Base-by-base conservation (phyloP, 1,140 invertebrate species). In the Octopus sinensis region DNA sequence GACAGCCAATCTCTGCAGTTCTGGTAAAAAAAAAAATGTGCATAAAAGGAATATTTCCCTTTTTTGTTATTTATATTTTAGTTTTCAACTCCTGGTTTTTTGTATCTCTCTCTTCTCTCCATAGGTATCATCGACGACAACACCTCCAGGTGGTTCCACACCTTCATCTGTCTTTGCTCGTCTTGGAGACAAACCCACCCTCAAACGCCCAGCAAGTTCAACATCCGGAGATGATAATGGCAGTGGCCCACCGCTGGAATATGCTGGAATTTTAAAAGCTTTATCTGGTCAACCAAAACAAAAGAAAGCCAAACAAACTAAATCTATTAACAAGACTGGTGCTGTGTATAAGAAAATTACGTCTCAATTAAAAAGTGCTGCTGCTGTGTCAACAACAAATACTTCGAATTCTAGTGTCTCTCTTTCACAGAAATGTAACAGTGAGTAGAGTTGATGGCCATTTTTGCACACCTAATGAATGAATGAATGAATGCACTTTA, bases 151-250 rank as follows among this genome's bases (percentile, higher is more conserved):
- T 62, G 6, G 7, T 23, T 73, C 68, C 17, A 10, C 68, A 73
- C 10, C 51, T 53, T 53, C 80, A 17, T 86, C 86, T 10, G 88
- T 89, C 5, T 89, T 88, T 81, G 86, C 81, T 80, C 84, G 88
- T 13, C 84, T 89, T 12, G 88, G 88, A 76, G 87, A 85, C 0
- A 88, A 88, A 79, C 79, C 83, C n/a, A 82, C 86, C 12, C 78
- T 88, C 6, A 90, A 90, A 79, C 78, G 89, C 30, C 75, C 88
- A 80, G 88, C 89, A 71, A 87, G 87, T 43, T 88, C 87, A 17
- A 87, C 68, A 23, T 73, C 68, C 4, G 81, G 77, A 78, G 83
- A 84, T 82, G 84, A 81, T 43, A 54, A 13, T 43, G 76, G 30
- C n/a, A 79, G n/a, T 9, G 77, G 17, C 53, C 13, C 71, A 30